Percentiles rank a stretch among this genome's conserved stretches.
Evolutionary conservation across 2,797 vertebrate species (phyloP).

Genomic region (Sebastes nivosus): DNA sequence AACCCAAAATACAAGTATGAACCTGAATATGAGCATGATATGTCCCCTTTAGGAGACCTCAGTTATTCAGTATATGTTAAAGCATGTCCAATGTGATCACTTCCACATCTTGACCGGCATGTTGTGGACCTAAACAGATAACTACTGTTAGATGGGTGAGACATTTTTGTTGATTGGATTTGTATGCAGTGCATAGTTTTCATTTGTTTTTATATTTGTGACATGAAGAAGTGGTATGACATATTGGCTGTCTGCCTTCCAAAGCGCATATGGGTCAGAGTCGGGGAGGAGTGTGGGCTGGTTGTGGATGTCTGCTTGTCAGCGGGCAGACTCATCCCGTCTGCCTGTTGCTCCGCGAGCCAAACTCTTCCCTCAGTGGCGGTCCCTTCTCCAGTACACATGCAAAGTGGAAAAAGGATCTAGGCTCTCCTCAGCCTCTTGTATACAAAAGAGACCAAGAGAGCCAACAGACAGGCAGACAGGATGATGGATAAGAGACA

Average conservation of each 20-base stretch:
- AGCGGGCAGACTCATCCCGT: conserved; percentile 61
- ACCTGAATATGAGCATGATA: too few species aligned
- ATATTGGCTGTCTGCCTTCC: background rate
- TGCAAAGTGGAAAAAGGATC: conserved; percentile 37
- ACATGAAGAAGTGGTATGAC: background rate
- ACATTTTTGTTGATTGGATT: too few species aligned
- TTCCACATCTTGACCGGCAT: too few species aligned
- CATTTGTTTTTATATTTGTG: background rate
- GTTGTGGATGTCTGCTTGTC: conserved; percentile 44
- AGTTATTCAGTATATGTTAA: background rate
- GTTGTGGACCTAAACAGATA: too few species aligned
- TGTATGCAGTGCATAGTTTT: too few species aligned
- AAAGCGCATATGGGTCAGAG: background rate
- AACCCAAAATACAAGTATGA: too few species aligned
- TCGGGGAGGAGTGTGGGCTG: background rate
- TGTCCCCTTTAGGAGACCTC: too few species aligned
- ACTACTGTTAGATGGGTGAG: too few species aligned
- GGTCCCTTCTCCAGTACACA: conserved; percentile 17
- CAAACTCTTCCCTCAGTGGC: conserved; percentile 32
- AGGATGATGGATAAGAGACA: background rate
- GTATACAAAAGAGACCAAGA: background rate
- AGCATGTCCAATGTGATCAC: background rate
- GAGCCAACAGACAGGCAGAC: conserved; percentile 1
- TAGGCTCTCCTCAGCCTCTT: conserved; percentile 14
- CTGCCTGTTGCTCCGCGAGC: conserved; percentile 36